Percentiles rank a stretch among this genome's conserved stretches.
These are phyloP conservation scores for Ursus arctos DNA, from an alignment of 2,113 vertebrate genomes.

Conservation along the genomic window DNA sequence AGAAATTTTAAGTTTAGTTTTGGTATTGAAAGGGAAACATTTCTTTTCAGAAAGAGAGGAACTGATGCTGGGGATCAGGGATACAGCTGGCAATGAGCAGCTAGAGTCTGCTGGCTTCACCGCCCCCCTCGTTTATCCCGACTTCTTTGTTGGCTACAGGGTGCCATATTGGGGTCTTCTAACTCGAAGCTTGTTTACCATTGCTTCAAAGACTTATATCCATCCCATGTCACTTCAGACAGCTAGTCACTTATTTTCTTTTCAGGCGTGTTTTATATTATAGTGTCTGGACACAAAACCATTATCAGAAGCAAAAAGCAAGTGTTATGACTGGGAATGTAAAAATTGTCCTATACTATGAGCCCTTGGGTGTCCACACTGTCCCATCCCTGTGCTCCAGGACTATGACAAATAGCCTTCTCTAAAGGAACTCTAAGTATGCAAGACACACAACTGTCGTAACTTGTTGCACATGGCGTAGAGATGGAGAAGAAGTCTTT, in stretches of 20 bases:
- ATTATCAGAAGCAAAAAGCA: background rate
- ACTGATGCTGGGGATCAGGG: background rate
- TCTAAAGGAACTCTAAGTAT: background rate
- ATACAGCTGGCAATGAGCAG: no score
- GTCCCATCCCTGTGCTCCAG: rapidly evolving
- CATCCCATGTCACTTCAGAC: background rate
- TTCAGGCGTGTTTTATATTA: background rate
- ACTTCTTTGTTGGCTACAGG: background rate
- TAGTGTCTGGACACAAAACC: background rate
- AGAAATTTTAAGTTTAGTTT: background rate
- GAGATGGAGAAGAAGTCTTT: background rate
- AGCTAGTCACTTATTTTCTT: background rate
- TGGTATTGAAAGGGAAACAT: background rate
- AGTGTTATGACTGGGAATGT: background rate
- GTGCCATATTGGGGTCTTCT: background rate
- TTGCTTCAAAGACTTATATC: background rate
- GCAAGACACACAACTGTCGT: rapidly evolving
- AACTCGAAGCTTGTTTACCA: background rate
- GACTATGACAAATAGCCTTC: rapidly evolving
- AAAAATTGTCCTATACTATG: background rate
- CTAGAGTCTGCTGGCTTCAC: background rate
- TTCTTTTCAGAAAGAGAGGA: background rate
- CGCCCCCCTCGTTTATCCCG: no score
- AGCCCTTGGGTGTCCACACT: rapidly evolving
- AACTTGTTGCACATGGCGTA: no score